Base-by-base conservation (phyloP, 2,113 vertebrate genomes). In the Triplophysa siluroides region DNA sequence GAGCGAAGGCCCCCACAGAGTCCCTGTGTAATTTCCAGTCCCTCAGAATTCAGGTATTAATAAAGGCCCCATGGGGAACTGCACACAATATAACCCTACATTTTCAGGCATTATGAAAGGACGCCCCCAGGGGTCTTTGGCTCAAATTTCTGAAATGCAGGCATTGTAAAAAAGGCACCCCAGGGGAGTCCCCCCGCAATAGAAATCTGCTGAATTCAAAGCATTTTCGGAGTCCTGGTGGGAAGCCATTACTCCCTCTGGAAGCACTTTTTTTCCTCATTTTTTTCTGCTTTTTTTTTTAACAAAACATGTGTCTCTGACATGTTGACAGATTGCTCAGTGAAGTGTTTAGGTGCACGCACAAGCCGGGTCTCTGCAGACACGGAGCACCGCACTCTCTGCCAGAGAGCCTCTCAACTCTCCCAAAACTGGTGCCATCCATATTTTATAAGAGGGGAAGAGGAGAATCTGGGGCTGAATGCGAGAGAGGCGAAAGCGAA, bases 301-400 rank as follows among this genome's bases (percentile, higher is more conserved):
- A 91, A 93, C 91, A 87, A 87, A 89, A 99, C 98, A 98, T 98
- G 98, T 99, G 98, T 99, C 98, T 96, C 98, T 99, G 98, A 98
- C 97, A 98, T 98, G 98, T 97, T 99, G 98, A 98, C 98, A 98
- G 98, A 99, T 98, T 98, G 97, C 96, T 98, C 97, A 98, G 96
- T 97, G 97, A 98, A 91, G 92, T 94, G 92, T 93, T 96, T 97
- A 98, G 96, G 96, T 98, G 96, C 96, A 95, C 94, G 96, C 93
- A 97, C 95, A 94, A 96, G 96, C 94, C 95, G 50, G 72, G 82
- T 83, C 81, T 85, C 84, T 97, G 95, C 95, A 93, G 94, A 95
- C 95, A 95, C 92, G 90, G 89, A 86, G 87, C 89, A 82, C 78
- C 92, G 93, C 54, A 52, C 73, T 76, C 72, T 92, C 93, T 93